Percentiles rank a stretch among this genome's conserved stretches.
Evolutionary conservation across 1,140 invertebrate species (phyloP).

Genomic region (Cryptotermes secundus): DNA sequence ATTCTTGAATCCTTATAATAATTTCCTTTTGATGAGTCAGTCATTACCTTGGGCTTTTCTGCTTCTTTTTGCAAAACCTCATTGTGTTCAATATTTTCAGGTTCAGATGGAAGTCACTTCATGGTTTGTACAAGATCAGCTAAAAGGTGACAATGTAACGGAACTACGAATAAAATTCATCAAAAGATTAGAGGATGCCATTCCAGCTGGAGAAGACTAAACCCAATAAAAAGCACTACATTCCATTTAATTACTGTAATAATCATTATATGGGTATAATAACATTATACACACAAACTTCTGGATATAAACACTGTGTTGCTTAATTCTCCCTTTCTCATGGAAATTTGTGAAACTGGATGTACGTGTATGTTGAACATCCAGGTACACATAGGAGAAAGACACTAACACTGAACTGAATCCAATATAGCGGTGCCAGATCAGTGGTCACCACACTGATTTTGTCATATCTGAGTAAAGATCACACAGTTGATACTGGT

Average conservation of each 20-base stretch:
- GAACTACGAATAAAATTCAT: constrained; percentile 96
- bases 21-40: no score
- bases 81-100: constrained; percentile 39
- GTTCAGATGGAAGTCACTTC: constrained; percentile 70
- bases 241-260: not conserved
- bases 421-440: no score
- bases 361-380: no score
- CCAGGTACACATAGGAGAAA: no score
- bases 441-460: no score
- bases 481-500: no score
- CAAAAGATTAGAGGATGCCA: constrained; percentile 92
- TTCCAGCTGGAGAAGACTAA: constrained; percentile 97
- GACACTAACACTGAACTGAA: no score
- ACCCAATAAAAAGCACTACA: not conserved
- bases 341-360: no score
- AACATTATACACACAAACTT: not conserved
- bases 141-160: constrained; percentile 92
- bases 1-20: no score
- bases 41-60: no score
- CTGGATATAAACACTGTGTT: not conserved
- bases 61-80: no score
- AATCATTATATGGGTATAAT: not conserved
- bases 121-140: constrained; percentile 81
- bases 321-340: not conserved
- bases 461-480: no score